phyloP scores from a whole-genome alignment of 2,113 vertebrate species.

The Dipodomys spectabilis region DNA sequence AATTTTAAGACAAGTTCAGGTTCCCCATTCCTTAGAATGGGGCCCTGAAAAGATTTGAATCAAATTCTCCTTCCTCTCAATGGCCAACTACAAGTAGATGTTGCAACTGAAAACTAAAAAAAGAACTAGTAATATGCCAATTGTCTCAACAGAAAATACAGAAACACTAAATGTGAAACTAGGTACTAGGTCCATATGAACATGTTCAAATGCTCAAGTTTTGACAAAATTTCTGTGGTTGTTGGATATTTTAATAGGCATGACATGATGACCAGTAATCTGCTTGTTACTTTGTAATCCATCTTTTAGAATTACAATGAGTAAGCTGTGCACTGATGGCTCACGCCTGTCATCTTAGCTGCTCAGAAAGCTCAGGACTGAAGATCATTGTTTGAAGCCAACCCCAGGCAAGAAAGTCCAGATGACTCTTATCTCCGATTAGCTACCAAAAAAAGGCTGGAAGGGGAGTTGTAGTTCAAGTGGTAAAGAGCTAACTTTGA shows the following conservation, averaged over 20 bases:
- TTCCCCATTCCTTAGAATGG: not conserved
- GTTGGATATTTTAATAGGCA: slow-evolving; percentile 15
- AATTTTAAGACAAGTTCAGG: slow-evolving; percentile 35
- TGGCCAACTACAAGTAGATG: slow-evolving; percentile 35
- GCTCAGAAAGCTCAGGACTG: no score
- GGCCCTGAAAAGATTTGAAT: not conserved
- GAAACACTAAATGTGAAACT: slow-evolving; percentile 13
- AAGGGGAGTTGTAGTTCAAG: no score
- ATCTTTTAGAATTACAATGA: not conserved
- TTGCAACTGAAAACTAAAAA: slow-evolving; percentile 51
- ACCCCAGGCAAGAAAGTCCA: no score
- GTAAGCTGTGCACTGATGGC: no score
- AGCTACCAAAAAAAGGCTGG: no score
- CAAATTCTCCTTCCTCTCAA: slow-evolving; percentile 20
- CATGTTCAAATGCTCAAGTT: slow-evolving; percentile 42
- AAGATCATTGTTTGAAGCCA: no score
- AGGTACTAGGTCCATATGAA: not conserved
- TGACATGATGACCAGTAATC: not conserved
- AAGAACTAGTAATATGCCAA: slow-evolving; percentile 47
- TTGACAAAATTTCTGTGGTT: slow-evolving; percentile 26
- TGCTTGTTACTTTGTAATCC: not conserved
- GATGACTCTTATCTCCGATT: no score
- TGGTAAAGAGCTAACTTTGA: no score
- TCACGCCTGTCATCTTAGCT: no score
- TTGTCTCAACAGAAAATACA: slow-evolving; percentile 1